Evolutionary conservation across 2,113 vertebrate species (phyloP), one percentile per base, ranked within the genome.

Genomic region (Syngnathus scovelli): DNA sequence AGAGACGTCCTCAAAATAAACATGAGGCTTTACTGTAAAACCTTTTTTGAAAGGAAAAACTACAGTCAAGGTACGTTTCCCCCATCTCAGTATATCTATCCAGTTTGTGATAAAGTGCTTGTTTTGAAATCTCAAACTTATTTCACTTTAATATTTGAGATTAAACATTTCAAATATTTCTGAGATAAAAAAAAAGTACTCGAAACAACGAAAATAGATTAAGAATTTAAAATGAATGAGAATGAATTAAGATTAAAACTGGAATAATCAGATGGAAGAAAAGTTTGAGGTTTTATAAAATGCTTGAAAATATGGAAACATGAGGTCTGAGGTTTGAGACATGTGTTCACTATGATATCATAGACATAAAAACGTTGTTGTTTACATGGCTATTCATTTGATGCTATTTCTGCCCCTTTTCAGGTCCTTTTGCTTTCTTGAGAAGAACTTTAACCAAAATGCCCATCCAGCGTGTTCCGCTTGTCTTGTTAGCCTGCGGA

Each of bases 401-500:
- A 11, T 41, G 37, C 41, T n/a, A 23, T 74, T 27, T 75, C 16
- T 15, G 66, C 68, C 69, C 6, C 58, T 66, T 49, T 11, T 7
- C 41, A 71, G 71, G 61, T 67, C 78, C 18, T 74, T 23, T 76
- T 82, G 69, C 46, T 36, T 72, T 80, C 68, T 41, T 80, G 70
- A 80, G 67, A 76, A 76, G 60, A 59, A 10, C 54, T 66, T 65
- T 61, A 75, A 65, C 54, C 39, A 72, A 67, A 39, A 93, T 95
- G 94, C 90, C 88, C 55, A 80, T 85, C 78, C 82, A 72, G 78
- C 91, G 85, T 38, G 87, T 94, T 75, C 94, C 94, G n/a, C 88
- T 97, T 49, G 82, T 93, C 51, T 91, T 97, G 11, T 85, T 98
- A 33, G 92, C 94, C 44, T 95, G 95, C 49, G 94, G 94, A 71